phyloP scores from a whole-genome alignment of 2,113 vertebrate species.

The Zosterops borbonicus region DNA sequence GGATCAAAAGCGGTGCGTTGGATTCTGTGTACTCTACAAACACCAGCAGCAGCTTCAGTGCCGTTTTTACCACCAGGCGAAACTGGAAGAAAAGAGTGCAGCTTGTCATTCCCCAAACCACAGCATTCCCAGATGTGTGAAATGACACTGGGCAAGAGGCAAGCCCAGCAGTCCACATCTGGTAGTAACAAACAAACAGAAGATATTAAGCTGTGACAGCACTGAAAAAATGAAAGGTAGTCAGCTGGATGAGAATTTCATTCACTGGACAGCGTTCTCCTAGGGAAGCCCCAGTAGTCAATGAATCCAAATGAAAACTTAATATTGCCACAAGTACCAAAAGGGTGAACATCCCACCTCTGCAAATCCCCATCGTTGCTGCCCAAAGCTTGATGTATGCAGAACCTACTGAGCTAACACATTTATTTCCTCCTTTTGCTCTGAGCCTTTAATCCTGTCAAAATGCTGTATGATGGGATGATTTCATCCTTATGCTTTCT shows the following conservation, averaged over 20 bases:
- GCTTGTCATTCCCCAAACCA: constrained; percentile 15
- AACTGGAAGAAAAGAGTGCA: constrained; percentile 74
- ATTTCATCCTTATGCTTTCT: background rate
- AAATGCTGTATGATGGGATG: background rate
- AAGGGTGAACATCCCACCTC: background rate
- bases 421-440: background rate
- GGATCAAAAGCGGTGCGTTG: constrained; percentile 83
- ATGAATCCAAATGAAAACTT: background rate
- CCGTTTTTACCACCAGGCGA: constrained; percentile 94
- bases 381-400: background rate
- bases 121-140: background rate
- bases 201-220: background rate
- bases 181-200: rapidly evolving
- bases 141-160: background rate
- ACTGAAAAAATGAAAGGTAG: background rate
- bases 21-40: constrained; percentile 95
- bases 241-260: background rate
- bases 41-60: constrained; percentile 93
- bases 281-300: background rate
- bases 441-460: background rate
- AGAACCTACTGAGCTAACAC: background rate
- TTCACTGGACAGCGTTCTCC: background rate
- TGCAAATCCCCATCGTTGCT: background rate
- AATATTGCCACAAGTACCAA: background rate
- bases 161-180: background rate